A percentile compares a stretch with the other conserved stretches of the same genome.
Evolutionary conservation across 2,888 invertebrate species (phyloP).

Genomic region (Pseudoips prasinana): DNA sequence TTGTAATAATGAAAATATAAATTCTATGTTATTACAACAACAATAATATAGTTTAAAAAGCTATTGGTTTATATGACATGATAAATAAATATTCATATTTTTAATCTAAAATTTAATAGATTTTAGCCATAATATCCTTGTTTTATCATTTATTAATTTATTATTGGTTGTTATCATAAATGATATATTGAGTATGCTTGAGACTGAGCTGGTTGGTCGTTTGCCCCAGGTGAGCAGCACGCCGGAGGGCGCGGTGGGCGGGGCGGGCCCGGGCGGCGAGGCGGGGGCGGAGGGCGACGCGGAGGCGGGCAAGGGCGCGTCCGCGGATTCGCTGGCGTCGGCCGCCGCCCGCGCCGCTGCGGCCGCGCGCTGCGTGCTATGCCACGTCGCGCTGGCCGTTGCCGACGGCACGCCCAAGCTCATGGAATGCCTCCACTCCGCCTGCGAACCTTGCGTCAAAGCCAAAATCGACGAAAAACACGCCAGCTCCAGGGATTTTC

Average conservation of each 20-base stretch:
- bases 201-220: too few species aligned
- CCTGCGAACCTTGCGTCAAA: conserved; percentile 89
- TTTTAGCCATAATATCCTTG: too few species aligned
- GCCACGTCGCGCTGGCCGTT: conserved; percentile 53
- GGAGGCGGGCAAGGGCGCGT: conserved; percentile 43
- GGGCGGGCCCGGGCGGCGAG: conserved; percentile 21
- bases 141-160: too few species aligned
- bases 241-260: conserved; percentile 25
- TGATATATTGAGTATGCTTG: too few species aligned
- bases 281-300: conserved; percentile 21
- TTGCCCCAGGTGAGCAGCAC: conserved; percentile 33
- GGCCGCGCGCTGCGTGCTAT: conserved; percentile 80
- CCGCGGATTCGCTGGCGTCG: conserved; percentile 63
- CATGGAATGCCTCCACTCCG: conserved; percentile 93
- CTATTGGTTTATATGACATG: too few species aligned
- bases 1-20: too few species aligned
- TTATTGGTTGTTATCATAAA: too few species aligned
- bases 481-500: conserved; percentile 59
- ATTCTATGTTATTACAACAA: too few species aligned
- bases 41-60: too few species aligned
- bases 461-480: conserved; percentile 82
- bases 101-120: too few species aligned
- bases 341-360: conserved; percentile 47
- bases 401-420: conserved; percentile 86
- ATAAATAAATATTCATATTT: too few species aligned